Conservation (phyloP, 1,140 invertebrate species). For the Trichonephila clavipes region DNA sequence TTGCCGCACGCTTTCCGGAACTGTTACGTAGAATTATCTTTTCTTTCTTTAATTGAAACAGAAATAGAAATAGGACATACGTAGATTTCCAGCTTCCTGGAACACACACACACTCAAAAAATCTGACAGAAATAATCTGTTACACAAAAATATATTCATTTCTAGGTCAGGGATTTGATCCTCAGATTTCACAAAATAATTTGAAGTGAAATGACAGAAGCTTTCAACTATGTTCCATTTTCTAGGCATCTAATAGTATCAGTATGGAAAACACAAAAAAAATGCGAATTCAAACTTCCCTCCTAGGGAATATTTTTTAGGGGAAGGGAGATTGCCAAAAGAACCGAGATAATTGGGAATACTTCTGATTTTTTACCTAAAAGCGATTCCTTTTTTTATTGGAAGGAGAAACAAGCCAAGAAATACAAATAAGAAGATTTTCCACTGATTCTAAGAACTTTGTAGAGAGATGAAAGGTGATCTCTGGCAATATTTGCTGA, state of each 20-base stretch:
- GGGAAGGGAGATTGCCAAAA: background rate
- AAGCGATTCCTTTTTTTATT: background rate
- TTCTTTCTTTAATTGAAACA: too few species aligned
- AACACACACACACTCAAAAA: too few species aligned
- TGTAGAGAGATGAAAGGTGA: slow-evolving; percentile 16
- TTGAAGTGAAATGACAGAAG: background rate
- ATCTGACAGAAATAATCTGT: too few species aligned
- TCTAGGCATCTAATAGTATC: background rate
- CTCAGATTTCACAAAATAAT: too few species aligned
- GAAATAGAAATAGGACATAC: too few species aligned
- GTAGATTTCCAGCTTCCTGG: too few species aligned
- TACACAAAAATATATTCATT: too few species aligned
- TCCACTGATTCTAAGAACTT: background rate
- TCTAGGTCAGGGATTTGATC: too few species aligned
- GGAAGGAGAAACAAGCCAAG: background rate
- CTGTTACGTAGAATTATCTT: too few species aligned
- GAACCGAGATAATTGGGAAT: slow-evolving; percentile 19
- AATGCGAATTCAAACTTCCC: background rate
- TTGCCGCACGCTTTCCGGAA: too few species aligned
- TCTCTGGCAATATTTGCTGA: slow-evolving; percentile 28
- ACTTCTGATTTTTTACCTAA: background rate
- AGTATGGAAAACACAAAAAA: background rate
- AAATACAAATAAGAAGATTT: slow-evolving; percentile 38
- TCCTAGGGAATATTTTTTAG: background rate
- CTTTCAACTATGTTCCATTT: background rate